Conservation (phyloP, 2,797 vertebrate genomes). For the Acanthornis magna region DNA sequence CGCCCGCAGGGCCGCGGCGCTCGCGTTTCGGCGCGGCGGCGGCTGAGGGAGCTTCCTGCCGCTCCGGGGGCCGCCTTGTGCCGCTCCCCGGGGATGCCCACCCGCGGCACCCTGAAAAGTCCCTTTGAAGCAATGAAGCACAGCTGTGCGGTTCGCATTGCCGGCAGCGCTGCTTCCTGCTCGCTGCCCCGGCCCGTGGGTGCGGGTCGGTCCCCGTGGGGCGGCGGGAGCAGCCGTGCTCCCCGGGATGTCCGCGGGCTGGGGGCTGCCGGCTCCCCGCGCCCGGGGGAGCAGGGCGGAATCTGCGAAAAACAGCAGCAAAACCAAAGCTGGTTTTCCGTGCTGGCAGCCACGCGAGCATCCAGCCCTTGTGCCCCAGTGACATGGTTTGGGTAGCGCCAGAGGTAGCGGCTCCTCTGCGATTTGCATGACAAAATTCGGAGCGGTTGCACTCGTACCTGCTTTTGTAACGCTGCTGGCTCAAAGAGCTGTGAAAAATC, state of each 20-base stretch:
- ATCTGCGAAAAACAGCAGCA: fast-evolving
- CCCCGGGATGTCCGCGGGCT: not conserved
- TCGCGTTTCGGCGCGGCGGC: not conserved
- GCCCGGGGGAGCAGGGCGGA: not conserved
- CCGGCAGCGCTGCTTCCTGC: not conserved
- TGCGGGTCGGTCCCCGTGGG: fast-evolving
- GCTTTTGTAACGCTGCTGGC: not conserved
- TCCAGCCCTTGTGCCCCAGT: not conserved
- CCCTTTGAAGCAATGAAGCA: fast-evolving
- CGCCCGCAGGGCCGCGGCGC: not conserved
- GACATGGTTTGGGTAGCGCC: not conserved
- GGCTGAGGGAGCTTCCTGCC: not conserved
- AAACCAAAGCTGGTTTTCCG: fast-evolving
- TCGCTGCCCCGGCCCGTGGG: fast-evolving
- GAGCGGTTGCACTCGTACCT: fast-evolving
- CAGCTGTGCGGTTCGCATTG: fast-evolving
- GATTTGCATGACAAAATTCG: fast-evolving
- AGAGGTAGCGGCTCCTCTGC: fast-evolving
- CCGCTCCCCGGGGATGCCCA: not conserved
- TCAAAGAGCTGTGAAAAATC: not conserved
- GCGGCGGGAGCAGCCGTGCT: not conserved
- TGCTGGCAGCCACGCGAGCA: not conserved
- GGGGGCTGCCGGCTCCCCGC: too few species aligned
- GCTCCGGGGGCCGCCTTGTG: not conserved
- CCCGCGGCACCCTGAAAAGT: not conserved